phyloP scores from a whole-genome alignment of 2,797 vertebrate species.

The Tapera naevia region DNA sequence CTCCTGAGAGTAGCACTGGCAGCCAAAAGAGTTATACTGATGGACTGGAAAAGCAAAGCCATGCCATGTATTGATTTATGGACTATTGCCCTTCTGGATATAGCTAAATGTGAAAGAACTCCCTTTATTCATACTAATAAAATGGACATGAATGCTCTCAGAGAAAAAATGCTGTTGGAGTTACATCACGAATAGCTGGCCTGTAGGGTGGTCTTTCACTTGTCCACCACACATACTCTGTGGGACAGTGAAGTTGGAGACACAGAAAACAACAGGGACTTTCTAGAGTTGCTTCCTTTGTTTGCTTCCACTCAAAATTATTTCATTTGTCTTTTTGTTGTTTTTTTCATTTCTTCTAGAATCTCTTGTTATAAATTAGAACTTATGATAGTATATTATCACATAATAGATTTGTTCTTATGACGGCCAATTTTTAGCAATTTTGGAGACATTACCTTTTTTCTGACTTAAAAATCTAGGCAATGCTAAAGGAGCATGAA shows the following conservation, averaged over 20 bases:
- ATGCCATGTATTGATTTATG: conserved; percentile 74
- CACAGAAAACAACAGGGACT: neutral
- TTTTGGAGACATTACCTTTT: neutral
- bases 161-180: conserved; percentile 52
- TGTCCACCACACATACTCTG: neutral
- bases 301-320: neutral
- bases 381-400: neutral
- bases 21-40: conserved; percentile 75
- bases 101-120: conserved; percentile 71
- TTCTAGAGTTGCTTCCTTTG: neutral
- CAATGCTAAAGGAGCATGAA: neutral
- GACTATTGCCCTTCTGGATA: conserved; percentile 74
- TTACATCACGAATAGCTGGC: conserved; percentile 33
- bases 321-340: neutral
- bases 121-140: conserved; percentile 74
- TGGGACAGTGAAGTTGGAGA: conserved; percentile 4
- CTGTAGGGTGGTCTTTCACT: neutral
- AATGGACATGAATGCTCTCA: conserved; percentile 68
- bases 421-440: neutral
- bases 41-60: conserved; percentile 73
- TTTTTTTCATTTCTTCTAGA: neutral
- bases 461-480: neutral
- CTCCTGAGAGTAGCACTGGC: conserved; percentile 67
- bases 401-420: neutral
- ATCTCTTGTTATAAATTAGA: neutral